phyloP scores from a whole-genome alignment of 2,797 vertebrate genomes.

The Poecilia velifera region DNA sequence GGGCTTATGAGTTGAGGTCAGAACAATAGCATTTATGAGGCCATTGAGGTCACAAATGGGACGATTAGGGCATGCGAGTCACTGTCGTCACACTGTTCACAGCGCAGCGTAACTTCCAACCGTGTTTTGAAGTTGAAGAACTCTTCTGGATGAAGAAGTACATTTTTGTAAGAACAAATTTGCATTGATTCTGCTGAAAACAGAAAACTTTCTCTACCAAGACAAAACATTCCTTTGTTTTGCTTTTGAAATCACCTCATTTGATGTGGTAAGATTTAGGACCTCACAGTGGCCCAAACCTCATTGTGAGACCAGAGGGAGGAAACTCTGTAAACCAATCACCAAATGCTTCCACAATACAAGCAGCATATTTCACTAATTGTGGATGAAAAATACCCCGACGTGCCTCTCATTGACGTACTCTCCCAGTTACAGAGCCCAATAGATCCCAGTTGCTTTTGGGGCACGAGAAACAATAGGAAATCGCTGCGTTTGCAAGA shows the following conservation, averaged over 20 bases:
- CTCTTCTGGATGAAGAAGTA: neutral
- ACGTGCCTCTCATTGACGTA: slow-evolving; percentile 26
- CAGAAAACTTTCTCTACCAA: neutral
- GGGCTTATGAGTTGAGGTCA: neutral
- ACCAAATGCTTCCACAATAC: slow-evolving; percentile 29
- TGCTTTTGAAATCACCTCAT: too few species aligned
- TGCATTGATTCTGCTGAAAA: neutral
- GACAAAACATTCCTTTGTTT: neutral
- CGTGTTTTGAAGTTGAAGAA: neutral
- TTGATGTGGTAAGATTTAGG: too few species aligned
- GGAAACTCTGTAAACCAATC: slow-evolving; percentile 39
- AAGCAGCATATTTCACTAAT: slow-evolving; percentile 59
- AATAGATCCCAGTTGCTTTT: slow-evolving; percentile 31
- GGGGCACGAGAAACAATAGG: slow-evolving; percentile 32
- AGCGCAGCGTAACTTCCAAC: neutral
- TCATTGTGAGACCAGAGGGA: slow-evolving; percentile 10
- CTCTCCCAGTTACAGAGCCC: slow-evolving; percentile 31
- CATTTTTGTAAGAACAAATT: neutral
- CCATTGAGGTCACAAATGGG: neutral
- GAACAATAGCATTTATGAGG: neutral
- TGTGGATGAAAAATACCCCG: slow-evolving; percentile 37
- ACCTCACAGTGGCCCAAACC: neutral
- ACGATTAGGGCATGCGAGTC: neutral
- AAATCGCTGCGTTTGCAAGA: slow-evolving; percentile 57
- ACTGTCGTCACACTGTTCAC: neutral